These are phyloP conservation scores for Parazoanthus atlanticus DNA, from an alignment of 92 coral and sea anemone genomes.

Conservation along the genomic window DNA sequence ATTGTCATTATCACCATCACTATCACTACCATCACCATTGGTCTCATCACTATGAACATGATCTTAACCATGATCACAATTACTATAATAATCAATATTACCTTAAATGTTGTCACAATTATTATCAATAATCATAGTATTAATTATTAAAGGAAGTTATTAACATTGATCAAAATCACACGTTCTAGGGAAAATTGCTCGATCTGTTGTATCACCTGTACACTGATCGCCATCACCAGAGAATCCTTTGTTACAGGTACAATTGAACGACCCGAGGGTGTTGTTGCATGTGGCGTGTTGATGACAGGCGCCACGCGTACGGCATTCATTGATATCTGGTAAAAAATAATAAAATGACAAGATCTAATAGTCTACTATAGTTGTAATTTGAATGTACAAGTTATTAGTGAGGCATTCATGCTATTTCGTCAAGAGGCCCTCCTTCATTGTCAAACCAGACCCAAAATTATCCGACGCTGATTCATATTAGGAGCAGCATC, in stretches of 20 bases:
- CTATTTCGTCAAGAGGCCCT: not conserved
- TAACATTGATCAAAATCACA: no score
- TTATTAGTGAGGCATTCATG: not conserved
- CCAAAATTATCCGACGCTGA: no score
- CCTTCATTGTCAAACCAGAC: no score
- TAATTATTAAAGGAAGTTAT: no score
- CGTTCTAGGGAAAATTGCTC: not conserved
- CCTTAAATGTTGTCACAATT: no score
- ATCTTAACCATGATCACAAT: no score
- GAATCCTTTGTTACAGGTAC: conserved; percentile 13
- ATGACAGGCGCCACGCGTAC: conserved; percentile 10
- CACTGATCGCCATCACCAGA: conserved; percentile 5
- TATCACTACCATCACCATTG: no score
- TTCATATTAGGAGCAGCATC: no score
- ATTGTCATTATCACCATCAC: no score
- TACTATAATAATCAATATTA: no score
- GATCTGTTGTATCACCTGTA: not conserved
- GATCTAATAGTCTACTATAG: not conserved
- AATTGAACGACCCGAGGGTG: not conserved
- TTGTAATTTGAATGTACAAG: not conserved
- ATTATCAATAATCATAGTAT: no score
- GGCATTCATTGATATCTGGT: conserved; percentile 27
- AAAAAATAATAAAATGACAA: not conserved
- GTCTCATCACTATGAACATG: no score
- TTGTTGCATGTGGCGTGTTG: conserved; percentile 28